Percentiles rank a stretch among this genome's conserved stretches.
These are phyloP conservation scores for Siniperca scherzeri DNA, from an alignment of 2,797 vertebrate genomes.

Conservation along the genomic window DNA sequence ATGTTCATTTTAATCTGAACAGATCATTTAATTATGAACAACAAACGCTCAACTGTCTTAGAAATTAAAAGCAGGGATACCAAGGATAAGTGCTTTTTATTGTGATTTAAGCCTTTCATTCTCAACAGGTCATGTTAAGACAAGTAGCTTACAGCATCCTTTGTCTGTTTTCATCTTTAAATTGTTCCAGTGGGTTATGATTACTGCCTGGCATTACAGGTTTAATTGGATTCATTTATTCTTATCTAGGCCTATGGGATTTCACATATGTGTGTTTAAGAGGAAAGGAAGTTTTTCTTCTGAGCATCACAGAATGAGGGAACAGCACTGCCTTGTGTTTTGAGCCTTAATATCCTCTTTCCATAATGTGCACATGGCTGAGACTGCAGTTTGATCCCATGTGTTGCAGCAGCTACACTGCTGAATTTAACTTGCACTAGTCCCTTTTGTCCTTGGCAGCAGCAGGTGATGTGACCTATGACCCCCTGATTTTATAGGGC, in stretches of 20 bases:
- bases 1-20: background rate
- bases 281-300: background rate
- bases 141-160: background rate
- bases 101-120: background rate
- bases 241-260: background rate
- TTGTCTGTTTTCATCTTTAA: background rate
- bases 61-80: background rate
- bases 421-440: background rate
- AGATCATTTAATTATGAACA: background rate
- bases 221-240: background rate
- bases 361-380: background rate
- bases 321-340: slow-evolving; percentile 1
- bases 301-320: background rate
- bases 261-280: background rate
- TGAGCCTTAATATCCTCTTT: background rate
- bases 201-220: background rate
- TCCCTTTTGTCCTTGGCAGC: background rate
- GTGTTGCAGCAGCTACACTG: background rate
- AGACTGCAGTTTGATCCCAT: background rate
- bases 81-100: background rate
- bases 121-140: slow-evolving; percentile 4
- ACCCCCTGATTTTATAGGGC: background rate
- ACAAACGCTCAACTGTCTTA: background rate
- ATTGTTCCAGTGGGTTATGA: background rate
- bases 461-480: background rate